Base-by-base conservation (phyloP, 2,113 vertebrate genomes). In the Stigmatopora nigra region DNA sequence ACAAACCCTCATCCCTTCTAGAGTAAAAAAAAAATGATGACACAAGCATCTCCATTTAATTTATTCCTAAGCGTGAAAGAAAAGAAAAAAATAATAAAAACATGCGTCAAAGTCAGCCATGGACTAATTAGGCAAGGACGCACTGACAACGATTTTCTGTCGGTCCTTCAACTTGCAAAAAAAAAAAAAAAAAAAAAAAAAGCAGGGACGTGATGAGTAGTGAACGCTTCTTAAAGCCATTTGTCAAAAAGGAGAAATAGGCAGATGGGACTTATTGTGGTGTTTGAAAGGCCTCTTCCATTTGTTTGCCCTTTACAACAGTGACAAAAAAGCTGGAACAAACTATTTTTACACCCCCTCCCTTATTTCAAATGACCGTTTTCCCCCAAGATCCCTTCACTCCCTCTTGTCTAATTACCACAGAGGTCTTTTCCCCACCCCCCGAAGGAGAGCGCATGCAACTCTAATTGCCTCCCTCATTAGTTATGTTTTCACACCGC, bases 71-170 rank as follows among this genome's bases (percentile, higher is more conserved):
- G 61, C 91, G 89, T 90, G 91, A 73, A 90, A 91, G 92, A 93
- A 94, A 93, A 94, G 31, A 55, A 55, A 55, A 55, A 93, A 92
- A 90, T 86, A 93, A 93, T 31, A 31, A 31, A 31, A 31, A 31
- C 92, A 94, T 74, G 16, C 92, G 94, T 94, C 93, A 93, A 92
- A 92, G 91, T 93, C 90, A 92, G 90, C 90, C 91, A 91, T 92
- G 93, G 93, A 94, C 92, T 93, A 90, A 92, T 92, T 91, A 92
- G 91, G 59, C 45, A 90, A 93, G 88, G 91, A 94, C 92, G 93
- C 90, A 88, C 91, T 89, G 90, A 92, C 92, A 91, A 91, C 45
- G 61, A 90, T 93, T 92, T 94, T 49, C 35, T 25, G 92, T 92
- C 92, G 91, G 90, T 89, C 87, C 90, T 90, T 93, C 91, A 89